Base-by-base conservation (phyloP, 1,140 invertebrate species). In the Drosophila setifemur region DNA sequence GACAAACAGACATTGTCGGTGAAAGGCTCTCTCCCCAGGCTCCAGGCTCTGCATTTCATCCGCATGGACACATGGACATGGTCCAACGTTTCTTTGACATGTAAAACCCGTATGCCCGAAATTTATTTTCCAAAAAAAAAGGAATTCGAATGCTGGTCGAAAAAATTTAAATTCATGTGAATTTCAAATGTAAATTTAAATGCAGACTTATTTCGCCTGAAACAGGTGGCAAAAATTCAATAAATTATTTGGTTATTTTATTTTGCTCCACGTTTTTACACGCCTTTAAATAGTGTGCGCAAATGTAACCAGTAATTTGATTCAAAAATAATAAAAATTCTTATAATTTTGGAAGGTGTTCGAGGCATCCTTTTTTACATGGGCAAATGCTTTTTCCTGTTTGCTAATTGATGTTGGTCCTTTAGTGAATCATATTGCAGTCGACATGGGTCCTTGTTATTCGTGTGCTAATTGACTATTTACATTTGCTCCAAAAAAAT, bases 131-230 rank as follows among this genome's bases (percentile, higher is more conserved):
- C 9, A 45, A 43, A 67, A 50, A 54, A 53, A 54, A 40, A 16
- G n/a, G 21, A 23, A 14, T 26, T 18, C 12, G 21, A 14, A 18
- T 60, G 16, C 25, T 8, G 37, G 14, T 0, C 18, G 26, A 60
- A 47, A 50, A 71, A 83, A 70, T 78, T 70, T 63, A 78, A 83
- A 83, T 73, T 53, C 78, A 61, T 69, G 63, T 70, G 42, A 31
- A 74, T 73, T 73, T 64, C 37, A 77, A 82, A 83, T 77, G 73
- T 40, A 47, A 83, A 73, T 64, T 76, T 57, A 78, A 85, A 71
- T 66, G 48, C 48, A 67, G 67, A 71, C 54, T 57, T 73, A 74
- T 83, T 78, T 70, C 47, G 47, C 37, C 50, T 47, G 31, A 63
- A 74, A 85, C 63, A 67, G 70, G 37, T 73, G 57, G 12, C 48